Percentiles rank a stretch among this genome's conserved stretches.
Conservation (phyloP, 2,888 invertebrate genomes). For the Apeira syringaria region DNA sequence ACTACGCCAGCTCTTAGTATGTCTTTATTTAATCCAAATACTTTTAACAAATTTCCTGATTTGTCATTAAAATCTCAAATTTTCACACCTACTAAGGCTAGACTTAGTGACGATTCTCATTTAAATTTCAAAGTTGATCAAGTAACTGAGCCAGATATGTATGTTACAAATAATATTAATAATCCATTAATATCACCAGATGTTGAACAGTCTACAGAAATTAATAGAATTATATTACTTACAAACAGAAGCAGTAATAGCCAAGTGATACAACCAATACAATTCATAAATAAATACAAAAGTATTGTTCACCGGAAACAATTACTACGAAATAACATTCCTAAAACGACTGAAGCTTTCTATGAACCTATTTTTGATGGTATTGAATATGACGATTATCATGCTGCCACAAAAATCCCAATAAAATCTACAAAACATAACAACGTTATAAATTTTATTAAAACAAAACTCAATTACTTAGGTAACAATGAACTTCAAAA, state of each 20-base stretch:
- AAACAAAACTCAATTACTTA: slow-evolving; percentile 29
- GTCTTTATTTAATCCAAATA: not conserved
- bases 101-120: no score
- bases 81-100: not conserved
- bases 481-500: not conserved
- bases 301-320: slow-evolving; percentile 1
- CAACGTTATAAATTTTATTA: slow-evolving; percentile 31
- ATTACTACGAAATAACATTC: slow-evolving; percentile 9
- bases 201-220: not conserved
- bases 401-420: slow-evolving; percentile 13
- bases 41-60: not conserved
- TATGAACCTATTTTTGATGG: slow-evolving; percentile 23
- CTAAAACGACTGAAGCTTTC: slow-evolving; percentile 3
- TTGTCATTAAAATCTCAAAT: not conserved
- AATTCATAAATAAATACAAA: slow-evolving; percentile 5
- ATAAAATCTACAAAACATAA: slow-evolving; percentile 21
- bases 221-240: not conserved
- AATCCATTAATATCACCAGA: not conserved
- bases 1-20: not conserved
- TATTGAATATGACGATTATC: slow-evolving; percentile 33
- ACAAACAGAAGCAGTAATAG: not conserved
- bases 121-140: not conserved
- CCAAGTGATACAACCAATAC: not conserved
- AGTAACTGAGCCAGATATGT: not conserved
- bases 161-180: not conserved